Conservation (phyloP, 2,797 vertebrate species). For the Danio choprae region DNA sequence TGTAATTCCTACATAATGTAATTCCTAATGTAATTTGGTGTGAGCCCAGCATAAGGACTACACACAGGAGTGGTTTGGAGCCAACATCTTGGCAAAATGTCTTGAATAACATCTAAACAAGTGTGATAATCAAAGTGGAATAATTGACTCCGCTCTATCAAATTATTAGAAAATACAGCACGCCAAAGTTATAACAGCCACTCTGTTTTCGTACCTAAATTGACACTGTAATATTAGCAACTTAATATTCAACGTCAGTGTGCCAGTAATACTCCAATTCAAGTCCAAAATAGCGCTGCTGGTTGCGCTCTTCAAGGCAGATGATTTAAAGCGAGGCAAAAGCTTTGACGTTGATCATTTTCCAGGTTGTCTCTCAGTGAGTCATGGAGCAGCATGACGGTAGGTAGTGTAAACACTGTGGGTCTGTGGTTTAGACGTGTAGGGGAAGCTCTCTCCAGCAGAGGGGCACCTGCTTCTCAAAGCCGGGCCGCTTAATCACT, state of each 20-base stretch:
- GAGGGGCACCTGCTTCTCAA: slow-evolving; percentile 83
- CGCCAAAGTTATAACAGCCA: too few species aligned
- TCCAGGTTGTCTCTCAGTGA: slow-evolving; percentile 43
- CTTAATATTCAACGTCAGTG: background rate
- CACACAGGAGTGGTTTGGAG: too few species aligned
- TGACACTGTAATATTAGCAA: background rate
- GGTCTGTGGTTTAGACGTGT: slow-evolving; percentile 45
- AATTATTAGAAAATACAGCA: too few species aligned
- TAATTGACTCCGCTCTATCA: too few species aligned
- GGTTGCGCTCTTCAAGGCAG: slow-evolving; percentile 45
- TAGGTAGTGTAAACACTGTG: slow-evolving; percentile 32
- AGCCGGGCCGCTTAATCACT: slow-evolving; percentile 83
- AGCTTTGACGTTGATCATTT: slow-evolving; percentile 50
- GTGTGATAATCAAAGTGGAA: too few species aligned
- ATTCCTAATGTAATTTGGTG: too few species aligned
- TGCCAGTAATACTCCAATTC: background rate
- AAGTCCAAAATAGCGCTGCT: background rate
- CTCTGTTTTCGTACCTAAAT: too few species aligned
- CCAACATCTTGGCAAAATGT: too few species aligned
- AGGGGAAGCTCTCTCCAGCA: slow-evolving; percentile 45
- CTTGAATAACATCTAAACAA: too few species aligned
- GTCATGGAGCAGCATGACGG: slow-evolving; percentile 51
- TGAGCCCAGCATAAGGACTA: too few species aligned
- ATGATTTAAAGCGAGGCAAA: slow-evolving; percentile 51
- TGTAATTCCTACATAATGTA: too few species aligned